These are phyloP conservation scores for Andrena bicolor DNA, from an alignment of 2,888 invertebrate species.

Conservation along the genomic window DNA sequence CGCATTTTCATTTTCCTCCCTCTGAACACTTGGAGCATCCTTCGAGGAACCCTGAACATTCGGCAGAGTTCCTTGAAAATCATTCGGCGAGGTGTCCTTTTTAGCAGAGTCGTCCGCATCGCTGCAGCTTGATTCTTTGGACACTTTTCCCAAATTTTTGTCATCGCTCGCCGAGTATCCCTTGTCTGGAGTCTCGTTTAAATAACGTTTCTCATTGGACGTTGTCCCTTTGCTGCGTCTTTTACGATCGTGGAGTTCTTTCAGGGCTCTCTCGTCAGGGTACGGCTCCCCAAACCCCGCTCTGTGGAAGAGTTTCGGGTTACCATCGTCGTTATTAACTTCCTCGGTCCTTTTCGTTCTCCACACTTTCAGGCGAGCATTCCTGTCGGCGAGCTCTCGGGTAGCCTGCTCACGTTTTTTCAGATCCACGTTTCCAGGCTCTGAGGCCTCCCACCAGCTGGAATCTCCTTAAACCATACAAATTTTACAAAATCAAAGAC, in stretches of 20 bases:
- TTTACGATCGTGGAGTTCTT: conserved; percentile 38
- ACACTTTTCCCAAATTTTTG: background rate
- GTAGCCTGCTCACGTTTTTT: conserved; percentile 33
- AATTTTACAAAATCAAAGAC: background rate
- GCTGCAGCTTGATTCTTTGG: background rate
- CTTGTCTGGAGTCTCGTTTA: conserved; percentile 9
- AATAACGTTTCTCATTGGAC: conserved; percentile 28
- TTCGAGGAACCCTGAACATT: background rate
- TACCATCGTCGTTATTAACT: conserved; percentile 34
- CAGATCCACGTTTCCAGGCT: conserved; percentile 18
- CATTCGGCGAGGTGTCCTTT: background rate
- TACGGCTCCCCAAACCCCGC: conserved; percentile 57
- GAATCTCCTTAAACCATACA: background rate
- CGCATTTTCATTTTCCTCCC: background rate
- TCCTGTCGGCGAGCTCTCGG: conserved; percentile 39
- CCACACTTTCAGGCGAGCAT: conserved; percentile 26
- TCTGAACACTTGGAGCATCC: too few species aligned
- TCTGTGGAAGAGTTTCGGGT: conserved; percentile 50
- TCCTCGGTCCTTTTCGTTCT: conserved; percentile 58
- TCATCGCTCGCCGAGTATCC: background rate
- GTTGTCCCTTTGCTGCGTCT: conserved; percentile 57
- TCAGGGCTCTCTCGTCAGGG: conserved; percentile 38
- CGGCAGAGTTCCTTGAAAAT: background rate
- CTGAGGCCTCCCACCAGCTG: conserved; percentile 44
- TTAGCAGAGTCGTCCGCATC: background rate